Conservation (phyloP, 92 coral and sea anemone species). For the Phenganax stokvisi region DNA sequence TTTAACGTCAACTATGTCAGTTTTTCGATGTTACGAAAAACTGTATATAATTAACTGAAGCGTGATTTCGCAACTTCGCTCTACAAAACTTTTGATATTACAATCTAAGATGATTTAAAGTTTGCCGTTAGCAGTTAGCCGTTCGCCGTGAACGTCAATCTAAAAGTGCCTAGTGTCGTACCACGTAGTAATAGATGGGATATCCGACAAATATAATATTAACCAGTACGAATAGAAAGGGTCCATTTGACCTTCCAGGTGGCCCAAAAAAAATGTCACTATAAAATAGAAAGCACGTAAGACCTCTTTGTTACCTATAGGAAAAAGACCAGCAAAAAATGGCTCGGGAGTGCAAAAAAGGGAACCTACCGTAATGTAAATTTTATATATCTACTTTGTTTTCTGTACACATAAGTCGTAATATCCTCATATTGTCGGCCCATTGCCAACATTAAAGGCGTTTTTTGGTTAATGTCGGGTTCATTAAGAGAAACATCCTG, state of each 20-base stretch:
- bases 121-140: no score
- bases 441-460: slow-evolving; percentile 84
- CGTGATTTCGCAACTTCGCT: no score
- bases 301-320: neutral
- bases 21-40: no score
- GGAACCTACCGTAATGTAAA: slow-evolving; percentile 68
- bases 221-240: slow-evolving; percentile 66
- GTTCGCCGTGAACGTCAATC: no score
- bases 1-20: no score
- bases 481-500: slow-evolving; percentile 72
- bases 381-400: slow-evolving; percentile 71
- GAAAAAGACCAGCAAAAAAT: no score
- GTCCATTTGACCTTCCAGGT: slow-evolving; percentile 84
- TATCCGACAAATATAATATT: slow-evolving; percentile 87
- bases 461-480: slow-evolving; percentile 76
- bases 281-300: slow-evolving; percentile 17
- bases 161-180: slow-evolving; percentile 39
- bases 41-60: no score
- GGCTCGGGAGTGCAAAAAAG: neutral
- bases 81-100: no score
- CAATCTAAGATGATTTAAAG: no score
- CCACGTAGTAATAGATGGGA: slow-evolving; percentile 78
- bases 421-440: slow-evolving; percentile 82
- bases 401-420: slow-evolving; percentile 62
- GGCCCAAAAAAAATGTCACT: slow-evolving; percentile 97